phyloP scores from a whole-genome alignment of 2,888 invertebrate species.

The Drosophila leonis region DNA sequence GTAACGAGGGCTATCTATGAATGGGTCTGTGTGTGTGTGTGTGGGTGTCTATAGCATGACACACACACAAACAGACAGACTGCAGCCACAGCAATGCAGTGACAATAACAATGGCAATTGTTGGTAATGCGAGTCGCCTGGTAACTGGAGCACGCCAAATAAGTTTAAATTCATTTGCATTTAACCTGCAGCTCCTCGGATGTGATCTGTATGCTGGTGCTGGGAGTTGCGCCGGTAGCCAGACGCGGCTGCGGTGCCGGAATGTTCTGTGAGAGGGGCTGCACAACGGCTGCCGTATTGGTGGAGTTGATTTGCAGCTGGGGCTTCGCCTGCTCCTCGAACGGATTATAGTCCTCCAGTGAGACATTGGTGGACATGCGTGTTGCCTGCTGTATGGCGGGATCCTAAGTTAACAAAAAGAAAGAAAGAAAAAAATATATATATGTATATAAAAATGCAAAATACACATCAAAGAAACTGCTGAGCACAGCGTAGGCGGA shows the following conservation, averaged over 20 bases:
- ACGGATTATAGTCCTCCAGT: slow-evolving; percentile 98
- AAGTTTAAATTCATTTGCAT: background rate
- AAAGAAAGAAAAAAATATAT: background rate
- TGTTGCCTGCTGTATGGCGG: slow-evolving; percentile 96
- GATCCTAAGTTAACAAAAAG: slow-evolving; percentile 90
- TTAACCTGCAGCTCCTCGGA: slow-evolving; percentile 91
- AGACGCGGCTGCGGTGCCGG: slow-evolving; percentile 72
- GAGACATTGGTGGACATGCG: slow-evolving; percentile 89
- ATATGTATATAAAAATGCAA: background rate
- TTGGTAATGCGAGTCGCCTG: slow-evolving; percentile 17
- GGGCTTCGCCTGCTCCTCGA: slow-evolving; percentile 89
- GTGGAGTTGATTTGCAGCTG: slow-evolving; percentile 87
- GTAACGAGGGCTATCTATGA: background rate
- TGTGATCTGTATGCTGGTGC: slow-evolving; percentile 86
- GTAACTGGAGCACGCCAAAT: slow-evolving; percentile 37
- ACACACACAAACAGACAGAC: background rate
- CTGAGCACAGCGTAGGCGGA: slow-evolving; percentile 39
- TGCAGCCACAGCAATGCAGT: slow-evolving; percentile 58
- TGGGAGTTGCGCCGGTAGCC: slow-evolving; percentile 84
- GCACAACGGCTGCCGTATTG: slow-evolving; percentile 84
- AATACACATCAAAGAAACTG: background rate
- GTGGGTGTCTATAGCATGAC: background rate
- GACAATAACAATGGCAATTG: slow-evolving; percentile 26
- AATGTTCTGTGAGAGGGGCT: slow-evolving; percentile 84
- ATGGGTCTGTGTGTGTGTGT: background rate